Evolutionary conservation across 2,888 invertebrate species (phyloP).

Genomic region (Ecliptopera silaceata): DNA sequence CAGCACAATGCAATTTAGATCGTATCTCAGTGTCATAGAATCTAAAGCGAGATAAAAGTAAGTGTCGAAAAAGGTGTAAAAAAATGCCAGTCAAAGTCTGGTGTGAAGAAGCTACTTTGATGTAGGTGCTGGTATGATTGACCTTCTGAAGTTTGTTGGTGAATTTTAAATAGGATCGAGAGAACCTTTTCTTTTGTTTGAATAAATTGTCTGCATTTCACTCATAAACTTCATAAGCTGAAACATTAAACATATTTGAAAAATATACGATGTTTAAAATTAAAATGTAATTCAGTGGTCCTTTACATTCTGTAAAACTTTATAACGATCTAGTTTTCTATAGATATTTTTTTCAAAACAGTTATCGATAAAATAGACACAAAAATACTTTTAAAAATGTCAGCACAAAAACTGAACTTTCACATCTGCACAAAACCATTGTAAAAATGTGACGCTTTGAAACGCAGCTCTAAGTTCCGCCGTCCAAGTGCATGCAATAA

Average conservation of each 20-base stretch:
- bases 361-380: too few relatives aligned
- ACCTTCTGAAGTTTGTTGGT: slow-evolving; percentile 2
- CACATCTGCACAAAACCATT: slow-evolving; percentile 21
- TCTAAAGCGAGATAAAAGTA: slow-evolving; percentile 60
- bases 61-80: slow-evolving; percentile 63
- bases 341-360: too few relatives aligned
- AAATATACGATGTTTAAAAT: too few relatives aligned
- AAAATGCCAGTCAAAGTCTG: slow-evolving; percentile 58
- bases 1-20: slow-evolving; percentile 76
- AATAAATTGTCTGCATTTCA: too few relatives aligned
- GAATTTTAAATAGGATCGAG: slow-evolving; percentile 4
- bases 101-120: slow-evolving; percentile 48
- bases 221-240: too few relatives aligned
- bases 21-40: slow-evolving; percentile 72
- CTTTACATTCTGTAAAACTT: too few relatives aligned
- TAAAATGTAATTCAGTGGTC: too few relatives aligned
- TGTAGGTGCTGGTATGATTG: slow-evolving; percentile 39
- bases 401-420: slow-evolving; percentile 5
- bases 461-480: slow-evolving; percentile 19
- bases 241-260: too few relatives aligned
- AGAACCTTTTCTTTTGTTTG: background rate
- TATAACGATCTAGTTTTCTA: too few relatives aligned
- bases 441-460: slow-evolving; percentile 21
- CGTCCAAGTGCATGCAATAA: slow-evolving; percentile 28
- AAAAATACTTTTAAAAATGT: background rate